These are phyloP conservation scores for Synanthedon formicaeformis DNA, from an alignment of 2,888 invertebrate species.

Conservation along the genomic window DNA sequence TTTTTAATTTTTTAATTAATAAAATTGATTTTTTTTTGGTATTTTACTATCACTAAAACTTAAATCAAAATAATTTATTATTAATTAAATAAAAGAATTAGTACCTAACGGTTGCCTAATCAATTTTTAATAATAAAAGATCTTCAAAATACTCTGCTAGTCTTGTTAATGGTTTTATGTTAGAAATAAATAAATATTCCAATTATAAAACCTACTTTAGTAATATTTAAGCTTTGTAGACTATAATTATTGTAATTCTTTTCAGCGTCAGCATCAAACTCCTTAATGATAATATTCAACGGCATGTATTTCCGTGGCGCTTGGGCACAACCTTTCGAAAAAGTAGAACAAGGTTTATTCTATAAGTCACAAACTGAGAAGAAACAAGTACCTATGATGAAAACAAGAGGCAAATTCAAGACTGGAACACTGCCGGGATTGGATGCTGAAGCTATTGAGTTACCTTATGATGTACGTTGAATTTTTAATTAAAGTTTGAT, in stretches of 20 bases:
- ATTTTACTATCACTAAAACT: no score
- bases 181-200: no score
- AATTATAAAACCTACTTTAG: no score
- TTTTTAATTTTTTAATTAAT: no score
- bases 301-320: slow-evolving; percentile 84
- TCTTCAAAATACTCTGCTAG: no score
- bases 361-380: slow-evolving; percentile 72
- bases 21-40: no score
- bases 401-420: slow-evolving; percentile 70
- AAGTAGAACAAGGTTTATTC: slow-evolving; percentile 70
- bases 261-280: slow-evolving; percentile 54
- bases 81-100: no score
- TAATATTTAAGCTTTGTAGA: slow-evolving; percentile 1
- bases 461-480: slow-evolving; percentile 79
- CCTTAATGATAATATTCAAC: slow-evolving; percentile 78
- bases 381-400: slow-evolving; percentile 76
- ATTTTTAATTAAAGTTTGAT: neutral
- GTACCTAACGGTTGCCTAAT: no score
- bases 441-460: slow-evolving; percentile 75
- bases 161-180: no score
- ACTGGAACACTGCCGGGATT: slow-evolving; percentile 72
- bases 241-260: slow-evolving; percentile 2
- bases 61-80: no score
- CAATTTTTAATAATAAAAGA: no score
- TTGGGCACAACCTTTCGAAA: slow-evolving; percentile 78